A percentile compares a stretch with the other conserved stretches of the same genome.
Conservation (phyloP, 2,888 invertebrate species). For the Calameuta idolon region DNA sequence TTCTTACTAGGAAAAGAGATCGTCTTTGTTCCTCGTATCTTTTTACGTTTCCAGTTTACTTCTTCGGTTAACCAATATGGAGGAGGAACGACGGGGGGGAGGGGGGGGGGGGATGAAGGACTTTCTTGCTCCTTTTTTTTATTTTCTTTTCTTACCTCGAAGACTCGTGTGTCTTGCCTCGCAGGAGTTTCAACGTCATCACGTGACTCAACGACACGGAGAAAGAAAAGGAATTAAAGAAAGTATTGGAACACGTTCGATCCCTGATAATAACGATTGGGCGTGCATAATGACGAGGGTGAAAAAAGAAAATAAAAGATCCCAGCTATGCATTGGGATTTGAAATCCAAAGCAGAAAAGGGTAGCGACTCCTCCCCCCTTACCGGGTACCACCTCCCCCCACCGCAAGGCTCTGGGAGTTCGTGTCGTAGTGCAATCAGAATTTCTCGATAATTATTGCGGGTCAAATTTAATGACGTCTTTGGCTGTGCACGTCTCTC, state of each 20-base stretch:
- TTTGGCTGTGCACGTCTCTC: slow-evolving; percentile 1
- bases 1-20: not conserved
- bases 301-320: not conserved
- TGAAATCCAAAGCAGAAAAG: not conserved
- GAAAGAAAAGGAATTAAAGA: not conserved
- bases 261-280: not conserved
- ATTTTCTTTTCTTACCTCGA: not conserved
- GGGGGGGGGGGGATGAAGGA: too few relatives aligned
- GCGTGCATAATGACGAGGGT: not conserved
- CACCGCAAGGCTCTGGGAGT: not conserved
- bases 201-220: not conserved
- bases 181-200: not conserved
- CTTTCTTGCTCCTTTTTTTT: not conserved
- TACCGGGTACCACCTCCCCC: not conserved
- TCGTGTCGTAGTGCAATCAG: slow-evolving; percentile 27
- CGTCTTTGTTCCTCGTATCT: slow-evolving; percentile 7
- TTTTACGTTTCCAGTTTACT: not conserved
- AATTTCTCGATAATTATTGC: slow-evolving; percentile 33
- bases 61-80: slow-evolving; percentile 3
- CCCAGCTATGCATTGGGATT: not conserved
- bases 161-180: not conserved
- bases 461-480: slow-evolving; percentile 39
- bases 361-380: not conserved
- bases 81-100: not conserved
- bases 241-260: not conserved